Conservation (phyloP, 2,113 vertebrate species). For the Cyprinodon brontotheroides region DNA sequence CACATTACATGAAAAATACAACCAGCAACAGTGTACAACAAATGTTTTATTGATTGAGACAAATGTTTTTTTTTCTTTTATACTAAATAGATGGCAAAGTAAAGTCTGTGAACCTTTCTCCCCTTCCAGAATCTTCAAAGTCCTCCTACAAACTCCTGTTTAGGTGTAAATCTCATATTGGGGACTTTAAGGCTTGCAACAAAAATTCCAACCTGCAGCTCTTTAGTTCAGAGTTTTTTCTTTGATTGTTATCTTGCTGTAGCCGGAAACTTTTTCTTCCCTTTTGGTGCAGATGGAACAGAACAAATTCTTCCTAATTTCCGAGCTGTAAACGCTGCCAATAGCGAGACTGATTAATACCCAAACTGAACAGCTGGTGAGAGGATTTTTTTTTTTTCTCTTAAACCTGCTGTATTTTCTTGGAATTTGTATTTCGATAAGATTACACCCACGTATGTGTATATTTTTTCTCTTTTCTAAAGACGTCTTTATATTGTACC, state of each 20-base stretch:
- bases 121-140: too few species aligned
- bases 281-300: not conserved
- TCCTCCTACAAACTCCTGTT: too few species aligned
- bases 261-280: not conserved
- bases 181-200: not conserved
- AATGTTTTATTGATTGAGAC: too few species aligned
- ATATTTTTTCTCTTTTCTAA: too few species aligned
- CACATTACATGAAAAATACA: not conserved
- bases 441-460: too few species aligned
- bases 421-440: too few species aligned
- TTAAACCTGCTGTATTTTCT: too few species aligned
- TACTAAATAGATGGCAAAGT: not conserved
- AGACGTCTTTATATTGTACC: not conserved
- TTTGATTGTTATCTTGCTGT: not conserved
- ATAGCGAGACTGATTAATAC: not conserved
- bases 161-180: not conserved
- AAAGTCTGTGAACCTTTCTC: not conserved
- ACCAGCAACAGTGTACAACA: slow-evolving; percentile 1
- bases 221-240: not conserved
- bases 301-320: not conserved
- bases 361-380: not conserved
- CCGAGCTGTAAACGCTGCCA: not conserved
- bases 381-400: not conserved
- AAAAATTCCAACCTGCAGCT: not conserved
- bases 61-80: too few species aligned